Base-by-base conservation (phyloP, 1,140 invertebrate genomes). In the Zaprionus kolodkinae region DNA sequence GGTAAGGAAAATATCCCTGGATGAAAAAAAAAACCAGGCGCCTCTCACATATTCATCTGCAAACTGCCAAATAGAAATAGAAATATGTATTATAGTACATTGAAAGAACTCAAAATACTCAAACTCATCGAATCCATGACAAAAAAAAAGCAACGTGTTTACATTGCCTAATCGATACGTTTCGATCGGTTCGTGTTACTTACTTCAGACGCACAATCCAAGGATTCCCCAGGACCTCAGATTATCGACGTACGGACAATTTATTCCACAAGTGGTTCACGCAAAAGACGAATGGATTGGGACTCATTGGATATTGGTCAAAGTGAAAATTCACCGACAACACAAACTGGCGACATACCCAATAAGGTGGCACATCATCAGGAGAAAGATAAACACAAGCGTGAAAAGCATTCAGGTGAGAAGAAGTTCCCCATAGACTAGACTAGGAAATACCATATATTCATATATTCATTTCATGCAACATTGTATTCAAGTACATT, bases 271-370 rank as follows among this genome's bases (percentile, higher is more conserved):
- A 81, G 83, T 76, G 88, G 86, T 50, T 86, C 91, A 66, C 91
- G 91, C 79, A 92, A 92, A 85, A 92, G 91, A 91, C 91, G 91
- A 92, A 92, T 92, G 91, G 91, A 92, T 92, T 92, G 91, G 91
- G 91, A 92, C 72, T 87, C 91, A 63, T 82, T 92, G 74, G 91
- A 92, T 73, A 91, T 92, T 48, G 91, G 78, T 79, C 87, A 91
- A 87, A 91, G 78, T 90, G 91, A 86, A 81, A 91, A 79, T 72
- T 78, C 91, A 72, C 83, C 91, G 50, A 76, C 88, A 82, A 67
- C 76, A 67, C 87, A 81, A 57, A 77, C 80, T 40, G 80, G 74
- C 57, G 86, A 92, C 54, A 60, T 91, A 74, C 66, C 85, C 76
- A 79, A 72, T 59, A 91, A 91, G 57, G 72, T 88, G 67, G 50